Evolutionary conservation across 1,140 invertebrate genomes (phyloP).

Genomic region (Drosophila kanapiae): DNA sequence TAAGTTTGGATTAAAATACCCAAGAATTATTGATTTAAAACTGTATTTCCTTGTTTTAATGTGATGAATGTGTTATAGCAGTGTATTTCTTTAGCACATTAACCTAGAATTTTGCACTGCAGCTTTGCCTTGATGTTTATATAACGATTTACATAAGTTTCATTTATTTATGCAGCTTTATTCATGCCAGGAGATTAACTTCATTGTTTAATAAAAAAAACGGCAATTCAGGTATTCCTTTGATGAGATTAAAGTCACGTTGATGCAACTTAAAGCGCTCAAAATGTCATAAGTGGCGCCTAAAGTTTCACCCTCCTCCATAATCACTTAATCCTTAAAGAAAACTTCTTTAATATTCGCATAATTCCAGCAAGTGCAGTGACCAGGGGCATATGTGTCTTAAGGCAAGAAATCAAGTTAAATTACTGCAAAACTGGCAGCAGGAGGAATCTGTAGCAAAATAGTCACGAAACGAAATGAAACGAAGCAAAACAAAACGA

Average conservation of each 20-base stretch:
- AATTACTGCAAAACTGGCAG: slow-evolving; percentile 70
- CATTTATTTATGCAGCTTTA: neutral
- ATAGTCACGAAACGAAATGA: slow-evolving; percentile 29
- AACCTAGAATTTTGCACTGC: neutral
- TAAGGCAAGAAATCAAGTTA: slow-evolving; percentile 75
- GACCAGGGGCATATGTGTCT: slow-evolving; percentile 13
- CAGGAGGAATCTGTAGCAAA: slow-evolving; percentile 70
- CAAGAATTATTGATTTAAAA: neutral
- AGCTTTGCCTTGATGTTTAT: neutral
- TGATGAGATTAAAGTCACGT: slow-evolving; percentile 10
- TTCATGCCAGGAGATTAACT: slow-evolving; percentile 17
- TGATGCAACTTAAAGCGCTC: slow-evolving; percentile 4
- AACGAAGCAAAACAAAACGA: slow-evolving; percentile 41
- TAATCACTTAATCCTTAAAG: slow-evolving; percentile 16
- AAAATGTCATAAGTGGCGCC: slow-evolving; percentile 27
- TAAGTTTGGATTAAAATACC: slow-evolving; percentile 6
- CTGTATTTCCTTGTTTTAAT: neutral
- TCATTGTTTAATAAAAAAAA: neutral
- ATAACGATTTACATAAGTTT: neutral
- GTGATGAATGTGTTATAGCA: neutral
- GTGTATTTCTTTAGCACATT: slow-evolving; percentile 8
- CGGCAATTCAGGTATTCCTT: neutral
- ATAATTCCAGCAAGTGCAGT: slow-evolving; percentile 31
- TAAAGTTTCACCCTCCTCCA: neutral
- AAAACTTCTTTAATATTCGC: slow-evolving; percentile 2